Evolutionary conservation across 2,797 vertebrate species (phyloP), one percentile per base, ranked within the genome.

Genomic region (Aeoliscus strigatus): DNA sequence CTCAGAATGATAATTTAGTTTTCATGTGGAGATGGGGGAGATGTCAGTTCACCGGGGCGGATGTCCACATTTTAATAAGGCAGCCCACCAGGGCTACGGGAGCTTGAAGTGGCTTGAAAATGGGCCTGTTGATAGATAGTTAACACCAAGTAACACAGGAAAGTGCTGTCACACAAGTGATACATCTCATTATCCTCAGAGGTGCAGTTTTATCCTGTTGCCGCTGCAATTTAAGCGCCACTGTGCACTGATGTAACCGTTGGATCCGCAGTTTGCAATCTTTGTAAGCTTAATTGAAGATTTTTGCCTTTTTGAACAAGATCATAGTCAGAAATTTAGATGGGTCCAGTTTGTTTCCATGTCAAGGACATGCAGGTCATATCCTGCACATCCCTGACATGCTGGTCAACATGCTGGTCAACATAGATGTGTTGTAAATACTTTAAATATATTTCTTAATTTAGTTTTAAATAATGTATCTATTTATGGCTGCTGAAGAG

Each of bases 91-190:
- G 35, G 17, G 44, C 39, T 41, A 40, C 35, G 44, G 57, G 45
- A 37, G 39, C 29, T 8, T 66, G 64, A 66, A 73, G 64, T 64
- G 61, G 67, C 51, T 73, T 46, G 45, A 69, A 75, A 77, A 80
- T 58, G 69, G 72, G 62, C 38, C 35, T 1, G 50, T 31, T 73
- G 70, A 70, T 66, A 61, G 73, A 73, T 69, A 49, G 73, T 79
- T 72, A 78, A 68, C 71, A 60, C 59, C 66, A 42, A 67, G 67
- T 67, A 76, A 75, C 45, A 71, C 66, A n/a, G 58, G 49, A 45
- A 30, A 80, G 70, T 18, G 68, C 66, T 63, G 56, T 66, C 73
- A 66, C 62, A 71, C 75, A 77, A 74, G 77, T 64, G 71, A 80
- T 73, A 63, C 66, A 45, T 73, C 71, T 79, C 75, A 76, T 80